A percentile compares a stretch with the other conserved stretches of the same genome.
These are phyloP conservation scores for Drosophila kikkawai DNA, from an alignment of 1,140 invertebrate species.

Conservation along the genomic window DNA sequence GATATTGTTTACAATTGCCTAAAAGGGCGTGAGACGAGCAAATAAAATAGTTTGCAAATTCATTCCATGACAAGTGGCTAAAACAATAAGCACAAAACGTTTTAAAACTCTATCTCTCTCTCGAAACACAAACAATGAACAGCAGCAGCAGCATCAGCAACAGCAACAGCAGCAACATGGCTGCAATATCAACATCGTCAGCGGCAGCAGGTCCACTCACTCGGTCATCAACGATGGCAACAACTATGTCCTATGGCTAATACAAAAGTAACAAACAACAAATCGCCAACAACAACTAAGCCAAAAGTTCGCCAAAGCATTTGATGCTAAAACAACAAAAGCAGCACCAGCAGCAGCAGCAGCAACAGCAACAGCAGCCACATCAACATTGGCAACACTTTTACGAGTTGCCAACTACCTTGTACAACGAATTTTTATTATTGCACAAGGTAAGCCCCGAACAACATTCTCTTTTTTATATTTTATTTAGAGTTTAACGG, in stretches of 20 bases:
- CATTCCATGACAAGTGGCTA: constrained; percentile 66
- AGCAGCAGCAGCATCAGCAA: constrained; percentile 8
- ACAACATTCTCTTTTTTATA: constrained; percentile 23
- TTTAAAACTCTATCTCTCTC: constrained; percentile 40
- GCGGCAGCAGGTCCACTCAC: constrained; percentile 38
- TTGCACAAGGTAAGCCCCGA: constrained; percentile 69
- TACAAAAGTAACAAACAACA: constrained; percentile 57
- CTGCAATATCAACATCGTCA: constrained; percentile 39
- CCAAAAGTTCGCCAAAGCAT: constrained; percentile 52
- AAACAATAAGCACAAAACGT: constrained; percentile 72
- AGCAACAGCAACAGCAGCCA: constrained; percentile 39
- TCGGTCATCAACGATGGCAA: constrained; percentile 32
- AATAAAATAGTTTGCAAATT: constrained; percentile 50
- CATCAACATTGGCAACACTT: constrained; percentile 70
- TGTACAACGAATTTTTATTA: constrained; percentile 82
- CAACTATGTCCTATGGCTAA: constrained; percentile 50
- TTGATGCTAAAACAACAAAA: constrained; percentile 46
- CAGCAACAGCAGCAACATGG: constrained; percentile 22
- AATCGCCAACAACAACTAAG: constrained; percentile 50
- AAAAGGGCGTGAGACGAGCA: constrained; percentile 40
- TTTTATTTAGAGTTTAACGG: constrained; percentile 38
- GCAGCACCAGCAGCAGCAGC: constrained; percentile 6
- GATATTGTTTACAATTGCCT: constrained; percentile 51
- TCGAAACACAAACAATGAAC: constrained; percentile 45
- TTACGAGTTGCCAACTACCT: constrained; percentile 76